These are phyloP conservation scores for Anorthoa munda DNA, from an alignment of 2,888 invertebrate genomes.

Conservation along the genomic window DNA sequence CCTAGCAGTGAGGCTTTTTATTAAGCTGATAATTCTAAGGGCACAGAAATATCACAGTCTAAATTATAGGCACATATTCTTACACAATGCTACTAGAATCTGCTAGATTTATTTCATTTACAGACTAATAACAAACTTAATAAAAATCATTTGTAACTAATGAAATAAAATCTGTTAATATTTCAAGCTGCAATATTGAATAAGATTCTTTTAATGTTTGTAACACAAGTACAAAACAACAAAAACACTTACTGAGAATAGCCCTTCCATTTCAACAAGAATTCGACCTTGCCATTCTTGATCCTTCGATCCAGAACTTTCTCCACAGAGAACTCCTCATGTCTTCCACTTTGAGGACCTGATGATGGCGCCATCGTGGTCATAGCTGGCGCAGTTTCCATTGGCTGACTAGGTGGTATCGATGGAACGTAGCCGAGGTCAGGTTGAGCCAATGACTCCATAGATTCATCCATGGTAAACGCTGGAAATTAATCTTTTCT, in stretches of 20 bases:
- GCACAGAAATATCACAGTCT: neutral
- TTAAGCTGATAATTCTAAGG: neutral
- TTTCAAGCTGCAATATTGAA: too few species aligned
- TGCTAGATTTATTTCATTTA: too few species aligned
- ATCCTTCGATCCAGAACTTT: conserved; percentile 93
- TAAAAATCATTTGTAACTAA: too few species aligned
- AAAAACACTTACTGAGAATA: conserved; percentile 90
- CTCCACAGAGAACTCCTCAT: conserved; percentile 94
- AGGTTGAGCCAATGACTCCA: conserved; percentile 72
- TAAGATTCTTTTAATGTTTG: neutral
- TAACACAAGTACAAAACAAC: neutral
- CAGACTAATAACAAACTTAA: too few species aligned
- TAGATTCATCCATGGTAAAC: conserved; percentile 70
- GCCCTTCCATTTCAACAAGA: conserved; percentile 92
- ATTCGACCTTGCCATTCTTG: conserved; percentile 93
- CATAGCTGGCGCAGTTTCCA: conserved; percentile 68
- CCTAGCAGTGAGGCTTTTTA: neutral
- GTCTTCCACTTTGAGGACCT: conserved; percentile 81
- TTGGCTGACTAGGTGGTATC: conserved; percentile 58
- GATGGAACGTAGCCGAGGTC: conserved; percentile 63
- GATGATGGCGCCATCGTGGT: conserved; percentile 55
- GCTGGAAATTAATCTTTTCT: conserved; percentile 12
- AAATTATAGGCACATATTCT: neutral
- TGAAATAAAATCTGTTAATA: too few species aligned
- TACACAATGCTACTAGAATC: neutral